Conservation (phyloP, 1,140 invertebrate genomes). For the Aphelinus certus region DNA sequence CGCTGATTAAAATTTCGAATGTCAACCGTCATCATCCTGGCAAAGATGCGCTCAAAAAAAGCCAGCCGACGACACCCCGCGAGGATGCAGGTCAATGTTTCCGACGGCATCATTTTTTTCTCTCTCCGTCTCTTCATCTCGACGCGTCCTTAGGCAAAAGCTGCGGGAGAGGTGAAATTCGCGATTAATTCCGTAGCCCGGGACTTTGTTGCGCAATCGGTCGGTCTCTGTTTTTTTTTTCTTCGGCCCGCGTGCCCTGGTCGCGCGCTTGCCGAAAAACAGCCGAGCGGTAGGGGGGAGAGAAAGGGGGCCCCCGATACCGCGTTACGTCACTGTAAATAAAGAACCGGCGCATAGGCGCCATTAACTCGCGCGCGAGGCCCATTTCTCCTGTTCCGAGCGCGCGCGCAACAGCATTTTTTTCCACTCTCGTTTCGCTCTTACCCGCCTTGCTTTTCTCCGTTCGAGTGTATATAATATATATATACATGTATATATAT, state of each 20-base stretch:
- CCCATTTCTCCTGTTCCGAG: constrained; percentile 11
- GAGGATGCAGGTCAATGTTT: too few species aligned
- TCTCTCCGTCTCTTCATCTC: neutral
- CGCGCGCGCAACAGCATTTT: too few species aligned
- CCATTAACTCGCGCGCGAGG: neutral
- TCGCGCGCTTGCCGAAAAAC: constrained; percentile 16
- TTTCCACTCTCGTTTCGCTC: constrained; percentile 11
- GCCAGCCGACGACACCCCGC: too few species aligned
- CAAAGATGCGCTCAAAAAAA: too few species aligned
- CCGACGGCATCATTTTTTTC: too few species aligned
- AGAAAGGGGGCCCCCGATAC: constrained; percentile 50
- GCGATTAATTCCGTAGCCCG: too few species aligned
- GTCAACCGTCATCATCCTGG: too few species aligned
- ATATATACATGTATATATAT: too few species aligned
- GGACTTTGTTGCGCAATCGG: constrained; percentile 8
- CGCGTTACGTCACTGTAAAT: constrained; percentile 54
- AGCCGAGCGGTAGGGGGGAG: constrained; percentile 24
- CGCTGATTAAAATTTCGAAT: too few species aligned
- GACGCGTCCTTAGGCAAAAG: neutral
- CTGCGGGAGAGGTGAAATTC: constrained; percentile 37
- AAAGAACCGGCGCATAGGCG: constrained; percentile 47
- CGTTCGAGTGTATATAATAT: too few species aligned
- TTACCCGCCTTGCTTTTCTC: constrained; percentile 3
- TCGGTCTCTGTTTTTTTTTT: neutral
- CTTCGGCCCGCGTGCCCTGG: neutral